A percentile compares a stretch with the other conserved stretches of the same genome.
These are phyloP conservation scores for Pristionchus fissidentatus DNA, from an alignment of 2,888 invertebrate species.

Conservation along the genomic window DNA sequence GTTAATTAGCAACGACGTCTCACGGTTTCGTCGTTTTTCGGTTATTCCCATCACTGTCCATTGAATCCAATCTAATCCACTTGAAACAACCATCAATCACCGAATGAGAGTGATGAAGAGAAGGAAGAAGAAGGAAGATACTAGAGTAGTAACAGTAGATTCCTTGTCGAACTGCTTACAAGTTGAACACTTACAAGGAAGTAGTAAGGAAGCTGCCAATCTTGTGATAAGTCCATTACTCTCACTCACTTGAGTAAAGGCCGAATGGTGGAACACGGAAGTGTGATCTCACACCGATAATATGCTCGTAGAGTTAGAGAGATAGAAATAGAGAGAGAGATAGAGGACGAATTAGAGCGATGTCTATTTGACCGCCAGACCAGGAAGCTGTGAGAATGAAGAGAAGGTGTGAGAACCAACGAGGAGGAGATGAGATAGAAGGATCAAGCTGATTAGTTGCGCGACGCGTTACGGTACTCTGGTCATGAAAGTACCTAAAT, in stretches of 20 bases:
- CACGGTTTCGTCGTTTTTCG: conserved; percentile 7
- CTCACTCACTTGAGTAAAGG: background rate
- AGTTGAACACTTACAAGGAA: background rate
- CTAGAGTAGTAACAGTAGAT: background rate
- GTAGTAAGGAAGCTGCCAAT: background rate
- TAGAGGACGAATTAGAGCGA: conserved; percentile 23
- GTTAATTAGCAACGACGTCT: too few relatives aligned
- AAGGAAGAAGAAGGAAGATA: background rate
- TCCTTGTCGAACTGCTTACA: background rate
- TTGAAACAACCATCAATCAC: conserved; percentile 23
- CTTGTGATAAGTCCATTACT: background rate
- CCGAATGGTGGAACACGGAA: background rate
- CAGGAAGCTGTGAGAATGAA: conserved; percentile 11
- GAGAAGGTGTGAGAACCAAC: conserved; percentile 1
- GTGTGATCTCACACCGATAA: background rate
- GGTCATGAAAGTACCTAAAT: background rate
- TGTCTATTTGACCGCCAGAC: background rate
- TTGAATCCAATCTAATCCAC: conserved; percentile 4
- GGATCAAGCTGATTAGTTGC: background rate
- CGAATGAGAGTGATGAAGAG: background rate
- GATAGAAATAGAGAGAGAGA: background rate
- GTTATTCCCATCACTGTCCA: background rate
- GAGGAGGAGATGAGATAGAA: background rate
- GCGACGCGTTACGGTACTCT: too few relatives aligned
- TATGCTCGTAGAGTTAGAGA: background rate